phyloP scores from a whole-genome alignment of 2,797 vertebrate genomes.

The Macropodus opercularis region DNA sequence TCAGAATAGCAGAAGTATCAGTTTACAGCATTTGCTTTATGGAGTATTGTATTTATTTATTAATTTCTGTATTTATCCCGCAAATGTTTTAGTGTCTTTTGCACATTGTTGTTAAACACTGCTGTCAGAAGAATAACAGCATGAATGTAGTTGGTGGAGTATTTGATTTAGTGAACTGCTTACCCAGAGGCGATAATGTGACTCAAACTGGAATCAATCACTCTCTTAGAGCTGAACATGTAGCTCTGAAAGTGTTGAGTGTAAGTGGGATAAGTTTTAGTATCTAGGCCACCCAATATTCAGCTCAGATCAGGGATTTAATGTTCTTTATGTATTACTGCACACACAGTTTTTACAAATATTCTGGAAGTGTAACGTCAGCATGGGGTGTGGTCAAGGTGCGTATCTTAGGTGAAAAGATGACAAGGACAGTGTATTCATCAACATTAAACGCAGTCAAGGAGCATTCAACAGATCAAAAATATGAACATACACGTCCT shows the following conservation, averaged over 20 bases:
- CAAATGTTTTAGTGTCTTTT: neutral
- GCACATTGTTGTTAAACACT: slow-evolving; percentile 5
- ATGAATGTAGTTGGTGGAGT: slow-evolving; percentile 1
- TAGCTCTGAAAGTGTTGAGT: neutral
- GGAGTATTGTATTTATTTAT: neutral
- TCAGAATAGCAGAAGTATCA: slow-evolving; percentile 1
- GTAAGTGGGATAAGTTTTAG: neutral
- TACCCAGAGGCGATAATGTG: slow-evolving; percentile 9
- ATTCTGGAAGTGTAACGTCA: no score
- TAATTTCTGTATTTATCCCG: neutral
- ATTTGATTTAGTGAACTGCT: slow-evolving; percentile 30
- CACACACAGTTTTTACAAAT: no score
- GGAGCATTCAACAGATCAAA: no score
- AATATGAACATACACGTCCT: no score
- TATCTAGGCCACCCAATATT: slow-evolving; percentile 22
- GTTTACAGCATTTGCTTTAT: neutral
- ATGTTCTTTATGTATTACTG: neutral
- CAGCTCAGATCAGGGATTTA: neutral
- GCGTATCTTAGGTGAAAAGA: no score
- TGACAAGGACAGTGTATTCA: no score
- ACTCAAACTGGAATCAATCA: slow-evolving; percentile 32
- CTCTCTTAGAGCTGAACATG: slow-evolving; percentile 9
- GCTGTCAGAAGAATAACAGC: neutral
- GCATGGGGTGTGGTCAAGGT: no score
- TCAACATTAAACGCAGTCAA: no score